Conservation (phyloP, 2,797 vertebrate genomes). For the Limosa lapponica region DNA sequence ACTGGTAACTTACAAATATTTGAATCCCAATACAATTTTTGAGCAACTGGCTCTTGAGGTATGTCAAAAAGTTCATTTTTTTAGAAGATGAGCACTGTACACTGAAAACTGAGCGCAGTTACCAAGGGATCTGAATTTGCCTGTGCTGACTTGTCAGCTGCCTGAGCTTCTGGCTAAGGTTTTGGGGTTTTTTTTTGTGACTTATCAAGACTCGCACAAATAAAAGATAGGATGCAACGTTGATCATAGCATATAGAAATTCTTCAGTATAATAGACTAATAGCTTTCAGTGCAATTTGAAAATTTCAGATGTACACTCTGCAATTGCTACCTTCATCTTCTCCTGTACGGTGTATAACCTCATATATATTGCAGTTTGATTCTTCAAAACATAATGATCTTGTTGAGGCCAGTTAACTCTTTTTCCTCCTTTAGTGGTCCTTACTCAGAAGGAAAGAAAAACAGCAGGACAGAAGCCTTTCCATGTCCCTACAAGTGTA, state of each 20-base stretch:
- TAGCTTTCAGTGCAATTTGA: neutral
- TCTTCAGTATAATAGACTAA: neutral
- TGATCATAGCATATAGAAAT: neutral
- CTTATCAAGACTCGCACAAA: neutral
- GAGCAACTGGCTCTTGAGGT: neutral
- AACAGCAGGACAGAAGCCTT: neutral
- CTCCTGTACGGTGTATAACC: neutral
- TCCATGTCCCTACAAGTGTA: fast-evolving
- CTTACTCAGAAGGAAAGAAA: neutral
- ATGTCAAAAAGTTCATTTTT: neutral
- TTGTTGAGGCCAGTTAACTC: neutral
- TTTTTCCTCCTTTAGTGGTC: neutral
- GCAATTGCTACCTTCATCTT: neutral
- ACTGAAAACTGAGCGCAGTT: neutral
- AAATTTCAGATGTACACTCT: neutral
- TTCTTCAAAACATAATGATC: neutral
- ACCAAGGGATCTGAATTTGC: neutral
- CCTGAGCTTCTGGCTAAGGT: neutral
- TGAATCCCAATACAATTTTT: constrained; percentile 8
- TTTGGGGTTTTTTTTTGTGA: neutral
- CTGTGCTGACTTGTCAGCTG: neutral
- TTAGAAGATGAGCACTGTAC: neutral
- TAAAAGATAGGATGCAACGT: neutral
- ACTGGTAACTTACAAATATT: constrained; percentile 1
- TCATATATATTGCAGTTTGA: neutral